Percentiles rank a stretch among this genome's conserved stretches.
Evolutionary conservation across 2,113 vertebrate genomes (phyloP).

Genomic region (Cryptotis parvus): DNA sequence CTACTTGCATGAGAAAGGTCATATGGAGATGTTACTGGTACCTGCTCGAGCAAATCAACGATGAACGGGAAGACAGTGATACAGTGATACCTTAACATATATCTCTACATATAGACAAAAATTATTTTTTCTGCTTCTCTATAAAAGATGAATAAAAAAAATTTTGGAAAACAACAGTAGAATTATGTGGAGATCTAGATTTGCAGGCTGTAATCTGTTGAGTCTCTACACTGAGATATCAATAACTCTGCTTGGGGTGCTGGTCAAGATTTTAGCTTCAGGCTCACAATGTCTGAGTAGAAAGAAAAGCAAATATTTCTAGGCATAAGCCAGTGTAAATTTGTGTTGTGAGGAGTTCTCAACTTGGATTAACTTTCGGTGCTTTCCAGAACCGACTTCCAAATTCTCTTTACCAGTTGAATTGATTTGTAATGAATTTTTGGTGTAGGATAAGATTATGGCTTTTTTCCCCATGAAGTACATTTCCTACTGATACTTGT

Average conservation of each 20-base stretch:
- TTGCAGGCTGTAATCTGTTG: constrained; percentile 1
- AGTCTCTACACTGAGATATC: neutral
- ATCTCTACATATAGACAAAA: neutral
- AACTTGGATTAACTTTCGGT: neutral
- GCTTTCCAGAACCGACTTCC: constrained; percentile 43
- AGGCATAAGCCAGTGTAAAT: neutral
- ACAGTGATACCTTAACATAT: neutral
- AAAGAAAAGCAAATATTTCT: neutral
- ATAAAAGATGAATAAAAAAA: neutral
- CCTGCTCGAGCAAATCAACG: no score
- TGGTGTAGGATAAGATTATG: neutral
- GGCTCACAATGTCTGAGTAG: neutral
- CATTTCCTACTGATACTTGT: neutral
- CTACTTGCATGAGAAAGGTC: no score
- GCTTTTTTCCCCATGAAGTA: constrained; percentile 1
- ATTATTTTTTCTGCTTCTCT: neutral
- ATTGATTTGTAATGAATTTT: neutral
- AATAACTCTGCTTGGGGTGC: neutral
- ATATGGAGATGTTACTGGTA: no score
- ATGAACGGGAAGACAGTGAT: no score
- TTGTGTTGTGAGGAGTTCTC: constrained; percentile 15
- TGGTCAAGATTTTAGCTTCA: neutral
- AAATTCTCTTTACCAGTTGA: constrained; percentile 23
- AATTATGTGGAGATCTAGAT: constrained; percentile 16
- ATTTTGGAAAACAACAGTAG: constrained; percentile 27